Conservation (phyloP, 2,113 vertebrate genomes). For the Oenanthe oenanthe region DNA sequence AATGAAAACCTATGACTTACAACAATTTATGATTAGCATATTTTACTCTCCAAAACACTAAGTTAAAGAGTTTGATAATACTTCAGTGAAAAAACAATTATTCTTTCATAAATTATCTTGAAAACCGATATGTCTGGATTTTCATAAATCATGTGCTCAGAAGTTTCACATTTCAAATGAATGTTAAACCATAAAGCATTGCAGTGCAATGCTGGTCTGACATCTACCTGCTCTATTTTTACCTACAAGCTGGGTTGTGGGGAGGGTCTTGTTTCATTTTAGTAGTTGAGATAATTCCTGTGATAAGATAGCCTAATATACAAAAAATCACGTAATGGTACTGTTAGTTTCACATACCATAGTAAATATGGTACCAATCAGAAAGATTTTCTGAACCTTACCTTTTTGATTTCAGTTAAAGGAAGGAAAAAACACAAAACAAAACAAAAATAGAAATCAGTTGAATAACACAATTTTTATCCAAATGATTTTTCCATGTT, state of each 20-base stretch:
- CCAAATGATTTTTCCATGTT: conserved; percentile 83
- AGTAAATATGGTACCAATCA: conserved; percentile 66
- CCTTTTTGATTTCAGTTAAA: conserved; percentile 75
- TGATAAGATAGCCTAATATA: not conserved
- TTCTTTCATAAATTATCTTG: not conserved
- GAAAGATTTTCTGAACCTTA: conserved; percentile 65
- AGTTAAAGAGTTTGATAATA: not conserved
- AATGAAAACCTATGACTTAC: not conserved
- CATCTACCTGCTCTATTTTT: conserved; percentile 10
- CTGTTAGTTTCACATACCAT: not conserved
- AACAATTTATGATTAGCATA: not conserved
- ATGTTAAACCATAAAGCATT: not conserved
- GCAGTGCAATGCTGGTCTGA: not conserved
- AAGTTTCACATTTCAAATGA: not conserved
- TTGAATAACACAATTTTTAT: conserved; percentile 76
- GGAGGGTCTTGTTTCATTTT: not conserved
- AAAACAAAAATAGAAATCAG: conserved; percentile 66
- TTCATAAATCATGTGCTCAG: not conserved
- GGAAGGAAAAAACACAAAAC: conserved; percentile 30
- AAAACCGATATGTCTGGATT: not conserved
- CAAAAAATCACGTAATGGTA: conserved; percentile 13
- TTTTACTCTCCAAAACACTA: not conserved
- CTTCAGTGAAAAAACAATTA: not conserved
- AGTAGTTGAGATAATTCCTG: conserved; percentile 2
- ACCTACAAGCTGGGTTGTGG: not conserved